Percentiles rank a stretch among this genome's conserved stretches.
phyloP scores from a whole-genome alignment of 2,113 vertebrate species.

The Nipponia nippon region DNA sequence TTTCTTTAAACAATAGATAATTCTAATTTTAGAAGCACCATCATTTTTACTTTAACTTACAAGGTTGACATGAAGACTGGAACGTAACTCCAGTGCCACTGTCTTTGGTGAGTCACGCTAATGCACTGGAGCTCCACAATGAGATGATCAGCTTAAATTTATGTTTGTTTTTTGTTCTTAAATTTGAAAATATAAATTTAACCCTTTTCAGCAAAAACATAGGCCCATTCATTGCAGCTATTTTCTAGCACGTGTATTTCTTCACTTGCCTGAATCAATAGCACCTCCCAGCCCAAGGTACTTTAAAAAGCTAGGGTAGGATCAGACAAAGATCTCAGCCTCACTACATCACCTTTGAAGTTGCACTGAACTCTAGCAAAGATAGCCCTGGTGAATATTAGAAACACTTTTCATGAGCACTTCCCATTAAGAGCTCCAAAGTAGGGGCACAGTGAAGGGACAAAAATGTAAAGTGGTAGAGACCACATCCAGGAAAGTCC shows the following conservation, averaged over 20 bases:
- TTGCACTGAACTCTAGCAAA: neutral
- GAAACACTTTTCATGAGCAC: neutral
- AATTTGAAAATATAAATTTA: neutral
- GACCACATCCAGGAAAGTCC: neutral
- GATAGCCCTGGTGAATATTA: neutral
- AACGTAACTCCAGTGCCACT: neutral
- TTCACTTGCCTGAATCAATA: neutral
- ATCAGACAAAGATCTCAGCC: neutral
- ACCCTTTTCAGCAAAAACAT: neutral
- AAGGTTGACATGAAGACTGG: neutral
- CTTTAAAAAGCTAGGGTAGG: neutral
- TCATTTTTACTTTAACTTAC: neutral
- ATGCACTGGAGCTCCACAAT: neutral
- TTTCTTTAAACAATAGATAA: neutral
- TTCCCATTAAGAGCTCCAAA: neutral
- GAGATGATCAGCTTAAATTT: neutral
- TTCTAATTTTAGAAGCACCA: neutral
- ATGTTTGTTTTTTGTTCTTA: neutral
- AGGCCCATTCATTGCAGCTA: neutral
- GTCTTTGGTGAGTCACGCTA: neutral
- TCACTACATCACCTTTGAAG: neutral
- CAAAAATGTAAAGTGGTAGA: neutral
- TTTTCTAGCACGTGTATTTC: neutral
- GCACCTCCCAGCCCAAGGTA: neutral
- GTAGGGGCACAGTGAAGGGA: neutral